Evolutionary conservation across 1,140 invertebrate genomes (phyloP).

Genomic region (Wasmannia auropunctata): DNA sequence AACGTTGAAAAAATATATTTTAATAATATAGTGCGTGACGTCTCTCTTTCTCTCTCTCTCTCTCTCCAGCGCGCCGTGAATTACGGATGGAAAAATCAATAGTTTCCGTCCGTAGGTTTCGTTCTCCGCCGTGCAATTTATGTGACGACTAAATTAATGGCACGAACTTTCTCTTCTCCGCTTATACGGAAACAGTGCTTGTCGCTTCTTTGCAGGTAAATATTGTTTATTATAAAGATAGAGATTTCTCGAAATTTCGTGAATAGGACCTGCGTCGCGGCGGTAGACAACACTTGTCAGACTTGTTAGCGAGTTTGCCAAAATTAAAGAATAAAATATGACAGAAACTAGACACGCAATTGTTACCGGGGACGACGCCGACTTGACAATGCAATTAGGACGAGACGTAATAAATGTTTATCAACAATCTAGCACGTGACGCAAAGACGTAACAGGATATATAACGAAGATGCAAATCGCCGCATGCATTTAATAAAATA

Average conservation of each 20-base stretch:
- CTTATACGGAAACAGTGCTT: background rate
- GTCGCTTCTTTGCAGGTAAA: slow-evolving; percentile 14
- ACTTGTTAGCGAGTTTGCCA: background rate
- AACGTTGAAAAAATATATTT: slow-evolving; percentile 50
- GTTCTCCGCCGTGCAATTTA: slow-evolving; percentile 10
- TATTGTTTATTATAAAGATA: background rate
- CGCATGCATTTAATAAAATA: slow-evolving; percentile 47
- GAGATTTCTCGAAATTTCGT: background rate
- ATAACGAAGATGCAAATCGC: background rate
- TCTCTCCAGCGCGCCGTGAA: background rate
- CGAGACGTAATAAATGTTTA: slow-evolving; percentile 18
- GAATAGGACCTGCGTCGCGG: background rate
- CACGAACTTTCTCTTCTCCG: background rate
- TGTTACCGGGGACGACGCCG: background rate
- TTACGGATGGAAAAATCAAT: slow-evolving; percentile 32
- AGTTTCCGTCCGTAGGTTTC: too few relatives aligned
- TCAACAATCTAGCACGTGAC: background rate
- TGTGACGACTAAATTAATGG: slow-evolving; percentile 29
- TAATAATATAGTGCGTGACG: slow-evolving; percentile 27
- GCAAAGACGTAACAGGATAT: background rate
- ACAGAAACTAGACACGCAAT: background rate
- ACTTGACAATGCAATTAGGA: slow-evolving; percentile 21
- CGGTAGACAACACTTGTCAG: background rate
- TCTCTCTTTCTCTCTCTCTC: background rate
- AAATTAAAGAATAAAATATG: background rate